These are phyloP conservation scores for Turritopsis rubra DNA, from an alignment of 30 jellyfish, hydroid and myxozoan species.

Conservation along the genomic window DNA sequence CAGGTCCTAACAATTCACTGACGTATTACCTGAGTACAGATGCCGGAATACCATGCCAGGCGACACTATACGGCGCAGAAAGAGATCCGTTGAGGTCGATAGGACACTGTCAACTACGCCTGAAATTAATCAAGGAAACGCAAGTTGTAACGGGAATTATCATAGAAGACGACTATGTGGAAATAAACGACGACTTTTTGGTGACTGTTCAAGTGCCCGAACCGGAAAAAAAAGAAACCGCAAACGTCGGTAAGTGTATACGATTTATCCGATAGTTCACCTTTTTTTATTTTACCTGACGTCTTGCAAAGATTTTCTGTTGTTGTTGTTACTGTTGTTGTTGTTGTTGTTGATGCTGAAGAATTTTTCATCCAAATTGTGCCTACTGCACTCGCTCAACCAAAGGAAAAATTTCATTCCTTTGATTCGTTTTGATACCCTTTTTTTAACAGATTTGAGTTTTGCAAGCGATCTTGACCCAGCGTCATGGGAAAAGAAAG, in stretches of 20 bases:
- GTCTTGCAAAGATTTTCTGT: neutral
- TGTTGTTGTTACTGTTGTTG: neutral
- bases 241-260: constrained; percentile 27
- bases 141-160: constrained; percentile 28
- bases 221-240: neutral
- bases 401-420: neutral
- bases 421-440: neutral
- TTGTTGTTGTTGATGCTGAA: neutral
- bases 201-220: constrained; percentile 21
- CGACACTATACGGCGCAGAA: constrained; percentile 15
- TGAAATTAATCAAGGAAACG: neutral
- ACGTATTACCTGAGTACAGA: constrained; percentile 11
- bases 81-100: constrained; percentile 30
- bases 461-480: constrained; percentile 15
- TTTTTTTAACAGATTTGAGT: constrained; percentile 16
- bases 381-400: neutral
- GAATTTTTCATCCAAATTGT: neutral
- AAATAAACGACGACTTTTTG: constrained; percentile 18
- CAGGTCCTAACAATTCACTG: constrained; percentile 12
- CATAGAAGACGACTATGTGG: constrained; percentile 39
- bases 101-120: constrained; percentile 23
- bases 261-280: neutral
- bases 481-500: constrained; percentile 15
- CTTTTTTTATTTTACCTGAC: neutral
- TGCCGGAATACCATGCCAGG: constrained; percentile 19